Base-by-base conservation (phyloP, 2,888 invertebrate species). In the Drosophila niveifrons region DNA sequence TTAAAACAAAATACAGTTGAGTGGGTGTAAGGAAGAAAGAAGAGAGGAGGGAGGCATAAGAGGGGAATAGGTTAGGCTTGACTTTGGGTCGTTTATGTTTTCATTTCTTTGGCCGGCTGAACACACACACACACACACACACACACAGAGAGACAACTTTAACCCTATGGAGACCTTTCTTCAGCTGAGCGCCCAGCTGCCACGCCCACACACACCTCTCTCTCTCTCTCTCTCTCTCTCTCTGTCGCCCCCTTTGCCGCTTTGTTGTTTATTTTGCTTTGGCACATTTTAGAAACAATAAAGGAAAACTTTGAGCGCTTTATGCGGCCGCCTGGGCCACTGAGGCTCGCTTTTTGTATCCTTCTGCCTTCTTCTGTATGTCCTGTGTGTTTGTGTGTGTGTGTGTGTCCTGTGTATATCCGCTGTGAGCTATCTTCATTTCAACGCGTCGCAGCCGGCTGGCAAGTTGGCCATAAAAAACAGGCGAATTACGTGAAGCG, bases 271-370 rank as follows among this genome's bases (percentile, higher is more conserved):
- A 76, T 83, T 84, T 78, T 76, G 63, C 67, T 78, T 83, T 83
- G 73, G 84, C 84, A 81, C 78, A 86, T 86, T 83, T 87, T 87
- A 69, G 87, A 87, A 87, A 76, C 87, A 87, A 81, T 84, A 84
- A 87, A 86, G 78, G 72, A 75, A 86, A 82, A 82, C 83, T 86
- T 82, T 85, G 82, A 81, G 81, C 82, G 66, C 80, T 84, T 84
- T 84, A 75, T 82, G 73, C 75, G 63, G 63, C 66, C 58, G 51
- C 28, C 61, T 51, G 48, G 31, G 39, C 52, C 59, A 53, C 61
- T 17, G 36, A 17, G 7, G 7, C 28, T 48, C 51, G 7, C 28
- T 48, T 55, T 46, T 52, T 73, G 53, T 59, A 39, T 51, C 43
- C 46, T 4, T 13, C 28, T 41, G 11, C 8, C 28, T 41, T 13